These are phyloP conservation scores for Gyps fulvus DNA, from an alignment of 2,113 vertebrate genomes.

Conservation along the genomic window DNA sequence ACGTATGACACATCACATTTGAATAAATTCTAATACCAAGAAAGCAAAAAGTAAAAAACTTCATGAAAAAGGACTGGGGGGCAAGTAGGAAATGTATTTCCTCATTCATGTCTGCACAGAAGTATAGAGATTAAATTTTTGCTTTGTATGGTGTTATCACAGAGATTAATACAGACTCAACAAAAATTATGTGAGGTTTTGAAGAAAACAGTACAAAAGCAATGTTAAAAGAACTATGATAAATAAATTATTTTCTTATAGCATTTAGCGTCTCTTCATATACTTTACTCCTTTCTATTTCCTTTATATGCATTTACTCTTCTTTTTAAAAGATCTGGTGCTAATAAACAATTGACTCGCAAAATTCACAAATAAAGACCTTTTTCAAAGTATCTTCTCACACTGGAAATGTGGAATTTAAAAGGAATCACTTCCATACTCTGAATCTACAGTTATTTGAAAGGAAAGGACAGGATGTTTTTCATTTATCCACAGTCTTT, in stretches of 20 bases:
- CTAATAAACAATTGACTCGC: neutral
- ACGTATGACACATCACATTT: neutral
- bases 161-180: neutral
- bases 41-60: neutral
- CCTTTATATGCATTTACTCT: neutral
- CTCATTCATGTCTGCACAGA: neutral
- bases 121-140: neutral
- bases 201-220: neutral
- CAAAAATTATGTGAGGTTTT: neutral
- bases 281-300: neutral
- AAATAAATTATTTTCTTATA: neutral
- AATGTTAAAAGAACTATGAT: neutral
- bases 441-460: constrained; percentile 1
- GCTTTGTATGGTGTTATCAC: neutral
- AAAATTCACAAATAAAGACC: neutral
- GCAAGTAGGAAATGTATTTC: neutral
- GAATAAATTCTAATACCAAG: neutral
- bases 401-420: neutral
- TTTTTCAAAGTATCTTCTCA: neutral
- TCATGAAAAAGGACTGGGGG: neutral
- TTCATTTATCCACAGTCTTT: constrained; percentile 43
- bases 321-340: neutral
- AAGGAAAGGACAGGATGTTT: constrained; percentile 50
- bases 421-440: neutral
- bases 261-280: neutral